Base-by-base conservation (phyloP, 92 coral and sea anemone genomes). In the Paramuricea clavata region DNA sequence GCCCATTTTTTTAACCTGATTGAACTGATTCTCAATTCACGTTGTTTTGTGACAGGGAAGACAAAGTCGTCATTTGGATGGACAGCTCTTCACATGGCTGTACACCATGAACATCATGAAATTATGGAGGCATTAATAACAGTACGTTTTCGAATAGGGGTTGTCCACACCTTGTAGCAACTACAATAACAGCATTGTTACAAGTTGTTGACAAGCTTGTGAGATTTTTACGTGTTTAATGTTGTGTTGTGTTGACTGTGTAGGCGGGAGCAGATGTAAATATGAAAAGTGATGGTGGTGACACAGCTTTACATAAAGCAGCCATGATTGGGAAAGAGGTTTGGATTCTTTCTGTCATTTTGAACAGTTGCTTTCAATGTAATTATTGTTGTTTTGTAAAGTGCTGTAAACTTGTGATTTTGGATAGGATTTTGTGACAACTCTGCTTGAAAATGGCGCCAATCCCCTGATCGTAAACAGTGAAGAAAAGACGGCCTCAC, bases 271-370 rank as follows among this genome's bases (percentile, higher is more conserved):
- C 98, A 34, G 92, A 89, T 74, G 94, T 97, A 5, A 94, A 93
- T 79, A 90, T 89, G 17, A 83, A 94, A 41, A 94, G 93, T 91
- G 98, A 98, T 76, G 92, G 93, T 94, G 98, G 98, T 13, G 95
- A 97, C 68, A 97, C 98, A 64, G 88, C 99, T 59, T 90, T 97
- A 3, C 99, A 97, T 65, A 88, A 95, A 19, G 98, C 99, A 0
- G 92, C 99, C 13, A 93, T 94, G 69, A 92, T 98, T 49, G 98
- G 98, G 65, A 86, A 98, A 89, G 86, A 95, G 22, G 99, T 97
- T 59, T 87, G 95, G 90, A n/a, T 35, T 42, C 22, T 5, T 22
- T 17, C 33, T 33, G 42, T n/a, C 25, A 17, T n/a, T n/a, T n/a
- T n/a, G 9, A 17, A 30, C 9, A 28, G 19, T 1, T 13, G 0